Percentiles rank a stretch among this genome's conserved stretches.
phyloP scores from a whole-genome alignment of 2,113 vertebrate genomes.

The Picathartes gymnocephalus region DNA sequence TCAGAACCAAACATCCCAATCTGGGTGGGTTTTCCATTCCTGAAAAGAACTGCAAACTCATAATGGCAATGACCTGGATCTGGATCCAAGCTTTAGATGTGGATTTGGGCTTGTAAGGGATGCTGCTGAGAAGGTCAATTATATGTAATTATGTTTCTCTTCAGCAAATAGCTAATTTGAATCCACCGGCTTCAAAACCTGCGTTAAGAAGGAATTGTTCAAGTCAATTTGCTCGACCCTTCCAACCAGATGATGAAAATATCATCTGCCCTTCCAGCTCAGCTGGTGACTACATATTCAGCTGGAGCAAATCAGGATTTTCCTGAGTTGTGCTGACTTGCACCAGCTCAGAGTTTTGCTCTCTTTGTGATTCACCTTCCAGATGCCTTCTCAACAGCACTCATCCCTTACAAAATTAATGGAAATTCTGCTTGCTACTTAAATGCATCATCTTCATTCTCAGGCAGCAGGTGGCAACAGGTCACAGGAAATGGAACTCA shows the following conservation, averaged over 20 bases:
- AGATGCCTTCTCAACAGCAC: background rate
- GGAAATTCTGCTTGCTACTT: background rate
- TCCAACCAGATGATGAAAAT: background rate
- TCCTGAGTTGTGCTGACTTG: background rate
- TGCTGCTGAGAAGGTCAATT: background rate
- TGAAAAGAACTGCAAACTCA: background rate
- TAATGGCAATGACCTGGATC: no score
- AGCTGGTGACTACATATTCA: background rate
- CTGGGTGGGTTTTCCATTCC: background rate
- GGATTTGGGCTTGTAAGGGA: background rate
- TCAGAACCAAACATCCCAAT: background rate
- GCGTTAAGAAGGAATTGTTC: background rate
- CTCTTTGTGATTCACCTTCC: background rate
- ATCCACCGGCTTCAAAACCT: background rate
- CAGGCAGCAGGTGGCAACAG: conserved; percentile 15
- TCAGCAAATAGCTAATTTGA: background rate
- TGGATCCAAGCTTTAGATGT: background rate
- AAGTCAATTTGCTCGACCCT: background rate
- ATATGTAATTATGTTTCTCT: background rate
- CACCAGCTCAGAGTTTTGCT: background rate
- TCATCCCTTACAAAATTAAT: background rate
- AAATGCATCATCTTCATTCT: background rate
- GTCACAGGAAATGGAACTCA: background rate
- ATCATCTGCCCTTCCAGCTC: background rate
- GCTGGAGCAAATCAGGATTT: background rate